Evolutionary conservation across 2,113 vertebrate species (phyloP), one percentile per base, ranked within the genome.

Genomic region (Periophthalmodon schlosseri): DNA sequence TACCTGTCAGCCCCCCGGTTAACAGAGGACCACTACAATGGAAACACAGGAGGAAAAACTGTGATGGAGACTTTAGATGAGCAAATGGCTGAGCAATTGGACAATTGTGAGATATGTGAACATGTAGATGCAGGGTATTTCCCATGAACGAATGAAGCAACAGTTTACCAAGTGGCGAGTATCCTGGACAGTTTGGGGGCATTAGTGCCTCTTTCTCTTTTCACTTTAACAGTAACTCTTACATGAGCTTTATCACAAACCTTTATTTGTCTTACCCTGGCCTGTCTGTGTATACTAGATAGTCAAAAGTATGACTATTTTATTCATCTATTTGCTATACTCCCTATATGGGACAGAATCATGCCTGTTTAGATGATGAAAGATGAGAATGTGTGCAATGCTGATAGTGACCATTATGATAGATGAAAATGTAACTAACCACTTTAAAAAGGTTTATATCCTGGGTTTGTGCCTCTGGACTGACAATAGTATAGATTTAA

Each of bases 11-110:
- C 71, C 75, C 74, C 78, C 86, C 72, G 76, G 80, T 67, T 79
- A 76, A 70, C 82, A 82, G 82, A 84, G 82, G 86, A 90, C 80
- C 86, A 79, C 84, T 73, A 65, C 77, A 50, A 84, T 13, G 69
- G 79, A 81, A 79, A 71, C 33, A 12, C 70, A 34, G 74, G 79
- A 68, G 74, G 65, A 83, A 77, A 79, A 8, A 7, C 63, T 18
- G 47, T 47, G 65, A 46, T 47, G 7, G 34, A 23, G 20, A 16
- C 39, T n/a, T n/a, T 18, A 76, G 73, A 72, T n/a, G 24, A 72
- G 57, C 2, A 49, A 58, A 68, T 46, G 73, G 10, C 74, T 52
- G 66, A 69, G 56, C 69, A 67, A 60, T 39, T 69, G 75, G 57
- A 74, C 58, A 65, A 72, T 67, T 63, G 56, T 69, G 34, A 60